Evolutionary conservation across 2,888 invertebrate species (phyloP), one percentile per base, ranked within the genome.

Genomic region (Agonopterix heracliana): DNA sequence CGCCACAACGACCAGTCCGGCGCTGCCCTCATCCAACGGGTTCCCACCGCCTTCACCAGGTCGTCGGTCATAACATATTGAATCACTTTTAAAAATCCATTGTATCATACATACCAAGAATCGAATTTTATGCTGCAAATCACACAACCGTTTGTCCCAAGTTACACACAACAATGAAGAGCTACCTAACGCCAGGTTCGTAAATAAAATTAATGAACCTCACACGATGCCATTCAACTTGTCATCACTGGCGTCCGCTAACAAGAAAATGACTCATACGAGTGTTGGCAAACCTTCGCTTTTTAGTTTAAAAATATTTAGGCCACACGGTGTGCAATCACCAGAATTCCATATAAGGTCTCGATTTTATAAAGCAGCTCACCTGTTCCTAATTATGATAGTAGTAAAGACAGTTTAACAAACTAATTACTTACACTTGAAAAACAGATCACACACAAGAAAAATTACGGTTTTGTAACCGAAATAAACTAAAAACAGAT

Each of bases 311-410:
- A 48, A 45, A 26, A 47, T 70, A 81, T 64, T 73, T 84, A 71
- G 81, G 80, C 64, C 79, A 77, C 63, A 64, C 69, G 58, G 60
- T 71, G 74, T 65, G 70, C 63, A 62, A 64, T 59, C 60, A 56
- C 64, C 60, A 64, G 67, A 78, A 66, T 74, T 60, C 85, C 85
- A 49, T 82, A 66, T 54, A 84, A 51, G 85, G 85, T 52, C 58
- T 54, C 57, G 61, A 54, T 62, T 74, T 79, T 79, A 56, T 55
- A 62, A 59, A 51, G 36, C 42, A 60, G 47, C 48, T 62, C 79
- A 74, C 59, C 74, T 75, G 78, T 50, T 61, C n/a, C 10, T 48
- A 49, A 41, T 43, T 9, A 14, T 38, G 26, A 47, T 43, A 51
- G 41, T n/a, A 26, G 26, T 45, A 17, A 44, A 26, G 26, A 14